These are phyloP conservation scores for Myathropa florea DNA, from an alignment of 2,888 invertebrate species.

Conservation along the genomic window DNA sequence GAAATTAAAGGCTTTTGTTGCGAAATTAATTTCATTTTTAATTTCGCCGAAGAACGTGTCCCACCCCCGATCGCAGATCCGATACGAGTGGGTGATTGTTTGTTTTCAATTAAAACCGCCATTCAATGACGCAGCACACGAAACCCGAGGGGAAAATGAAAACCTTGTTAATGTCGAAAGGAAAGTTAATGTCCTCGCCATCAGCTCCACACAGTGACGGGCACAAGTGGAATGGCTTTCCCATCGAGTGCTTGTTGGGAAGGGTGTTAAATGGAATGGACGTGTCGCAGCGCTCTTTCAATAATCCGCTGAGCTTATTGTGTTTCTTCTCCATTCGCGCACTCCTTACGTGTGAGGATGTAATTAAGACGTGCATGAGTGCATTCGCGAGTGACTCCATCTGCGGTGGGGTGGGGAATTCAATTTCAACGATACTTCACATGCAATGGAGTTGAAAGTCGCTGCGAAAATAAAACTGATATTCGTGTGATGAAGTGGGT, in stretches of 20 bases:
- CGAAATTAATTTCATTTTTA: constrained; percentile 21
- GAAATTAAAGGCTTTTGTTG: constrained; percentile 19
- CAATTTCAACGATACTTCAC: background rate
- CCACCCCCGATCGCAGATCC: background rate
- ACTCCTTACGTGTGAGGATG: constrained; percentile 16
- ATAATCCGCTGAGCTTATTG: constrained; percentile 22
- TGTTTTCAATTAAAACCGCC: background rate
- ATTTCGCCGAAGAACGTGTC: background rate
- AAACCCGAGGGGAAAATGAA: background rate
- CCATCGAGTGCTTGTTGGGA: background rate
- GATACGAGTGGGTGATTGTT: background rate
- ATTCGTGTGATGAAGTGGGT: background rate
- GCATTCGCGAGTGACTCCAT: constrained; percentile 17
- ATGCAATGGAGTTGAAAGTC: background rate
- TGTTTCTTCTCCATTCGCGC: background rate
- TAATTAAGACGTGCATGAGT: constrained; percentile 38
- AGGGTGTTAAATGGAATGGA: background rate
- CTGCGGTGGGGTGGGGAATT: background rate
- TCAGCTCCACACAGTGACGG: background rate
- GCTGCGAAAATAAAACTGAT: background rate
- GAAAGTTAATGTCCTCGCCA: background rate
- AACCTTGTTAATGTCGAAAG: background rate
- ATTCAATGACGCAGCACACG: background rate
- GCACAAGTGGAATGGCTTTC: background rate
- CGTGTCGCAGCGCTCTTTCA: background rate